These are phyloP conservation scores for Nannospalax galili DNA, from an alignment of 2,113 vertebrate genomes.

Conservation along the genomic window DNA sequence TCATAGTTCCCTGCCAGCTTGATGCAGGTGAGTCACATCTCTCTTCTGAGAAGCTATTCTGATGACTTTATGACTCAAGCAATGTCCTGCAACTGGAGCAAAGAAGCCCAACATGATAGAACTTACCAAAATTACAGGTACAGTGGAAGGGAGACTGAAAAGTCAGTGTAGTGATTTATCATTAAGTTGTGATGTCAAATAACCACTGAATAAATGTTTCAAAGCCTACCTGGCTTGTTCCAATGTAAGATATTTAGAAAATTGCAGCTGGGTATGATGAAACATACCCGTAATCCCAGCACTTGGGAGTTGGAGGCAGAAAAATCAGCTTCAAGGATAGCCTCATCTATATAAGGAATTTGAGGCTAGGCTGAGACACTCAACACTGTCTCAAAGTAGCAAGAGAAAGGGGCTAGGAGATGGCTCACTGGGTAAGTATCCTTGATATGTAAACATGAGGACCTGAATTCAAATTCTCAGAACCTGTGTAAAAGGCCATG, in stretches of 20 bases:
- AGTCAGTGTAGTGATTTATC: background rate
- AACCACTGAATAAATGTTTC: conserved; percentile 39
- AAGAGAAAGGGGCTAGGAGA: background rate
- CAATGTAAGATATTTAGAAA: conserved; percentile 26
- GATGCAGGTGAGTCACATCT: background rate
- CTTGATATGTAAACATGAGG: background rate
- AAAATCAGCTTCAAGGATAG: background rate
- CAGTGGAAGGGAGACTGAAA: conserved; percentile 7
- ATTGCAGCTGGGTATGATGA: background rate
- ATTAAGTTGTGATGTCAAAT: conserved; percentile 14
- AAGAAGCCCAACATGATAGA: conserved; percentile 37
- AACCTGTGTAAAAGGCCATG: background rate
- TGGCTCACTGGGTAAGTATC: background rate
- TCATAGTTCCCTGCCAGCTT: background rate
- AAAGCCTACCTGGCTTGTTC: conserved; percentile 15
- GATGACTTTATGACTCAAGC: background rate
- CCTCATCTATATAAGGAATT: background rate
- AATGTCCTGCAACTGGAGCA: conserved; percentile 12
- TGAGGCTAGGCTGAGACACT: background rate
- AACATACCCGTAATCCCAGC: background rate
- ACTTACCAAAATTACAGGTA: conserved; percentile 27
- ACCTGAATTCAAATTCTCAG: background rate
- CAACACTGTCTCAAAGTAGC: background rate
- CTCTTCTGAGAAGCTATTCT: conserved; percentile 21
- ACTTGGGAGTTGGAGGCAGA: background rate